These are phyloP conservation scores for Plectrocnemia conspersa DNA, from an alignment of 1,140 invertebrate genomes.

Conservation along the genomic window DNA sequence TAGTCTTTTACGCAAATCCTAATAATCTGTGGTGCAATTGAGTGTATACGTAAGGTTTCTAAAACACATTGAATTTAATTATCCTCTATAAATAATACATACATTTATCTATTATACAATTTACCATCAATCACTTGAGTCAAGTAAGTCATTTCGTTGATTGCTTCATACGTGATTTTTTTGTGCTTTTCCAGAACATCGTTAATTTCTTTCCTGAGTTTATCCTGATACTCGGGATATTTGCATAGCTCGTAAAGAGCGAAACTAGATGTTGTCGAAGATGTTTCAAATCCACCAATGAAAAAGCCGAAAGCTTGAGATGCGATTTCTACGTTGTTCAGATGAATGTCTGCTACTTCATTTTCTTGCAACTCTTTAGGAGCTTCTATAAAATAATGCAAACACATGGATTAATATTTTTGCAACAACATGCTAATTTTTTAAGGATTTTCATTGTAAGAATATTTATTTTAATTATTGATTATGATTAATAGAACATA, in stretches of 20 bases:
- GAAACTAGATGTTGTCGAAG: constrained; percentile 45
- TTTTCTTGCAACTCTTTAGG: constrained; percentile 41
- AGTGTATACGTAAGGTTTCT: no score
- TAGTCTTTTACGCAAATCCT: no score
- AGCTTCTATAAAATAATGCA: constrained; percentile 37
- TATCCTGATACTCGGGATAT: constrained; percentile 48
- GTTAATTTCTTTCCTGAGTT: constrained; percentile 48
- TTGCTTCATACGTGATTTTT: constrained; percentile 53
- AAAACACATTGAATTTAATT: no score
- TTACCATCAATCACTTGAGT: constrained; percentile 51
- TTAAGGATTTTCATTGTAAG: constrained; percentile 40
- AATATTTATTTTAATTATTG: constrained; percentile 47
- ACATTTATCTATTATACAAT: no score
- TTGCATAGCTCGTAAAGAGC: constrained; percentile 48
- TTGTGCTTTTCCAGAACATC: constrained; percentile 45
- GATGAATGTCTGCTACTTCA: constrained; percentile 36
- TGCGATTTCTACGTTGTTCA: constrained; percentile 40
- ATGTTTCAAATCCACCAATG: constrained; percentile 52
- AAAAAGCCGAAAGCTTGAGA: constrained; percentile 54
- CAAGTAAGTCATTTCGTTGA: constrained; percentile 56
- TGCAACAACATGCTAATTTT: constrained; percentile 56
- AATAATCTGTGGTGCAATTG: no score
- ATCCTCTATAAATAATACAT: no score
- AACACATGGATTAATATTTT: constrained; percentile 50
- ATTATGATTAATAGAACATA: no score